A percentile compares a stretch with the other conserved stretches of the same genome.
Conservation (phyloP, 92 coral and sea anemone species). For the Chrysogorgia sp. region DNA sequence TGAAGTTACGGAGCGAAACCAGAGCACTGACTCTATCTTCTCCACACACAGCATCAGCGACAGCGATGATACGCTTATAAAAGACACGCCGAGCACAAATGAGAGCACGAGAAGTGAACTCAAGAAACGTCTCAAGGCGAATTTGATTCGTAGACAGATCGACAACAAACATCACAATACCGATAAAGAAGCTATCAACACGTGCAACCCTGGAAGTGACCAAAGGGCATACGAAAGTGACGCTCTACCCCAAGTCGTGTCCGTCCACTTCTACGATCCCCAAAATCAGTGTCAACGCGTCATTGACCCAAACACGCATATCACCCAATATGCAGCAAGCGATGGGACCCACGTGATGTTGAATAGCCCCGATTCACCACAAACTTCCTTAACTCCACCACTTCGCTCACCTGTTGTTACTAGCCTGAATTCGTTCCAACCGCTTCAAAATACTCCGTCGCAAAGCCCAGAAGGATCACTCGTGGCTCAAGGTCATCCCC, state of each 20-base stretch:
- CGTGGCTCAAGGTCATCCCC: background rate
- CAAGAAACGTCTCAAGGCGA: conserved; percentile 27
- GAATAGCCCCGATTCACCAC: background rate
- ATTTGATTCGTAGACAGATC: background rate
- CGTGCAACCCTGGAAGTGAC: background rate
- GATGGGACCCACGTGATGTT: background rate
- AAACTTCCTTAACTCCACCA: background rate
- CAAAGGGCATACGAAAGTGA: background rate
- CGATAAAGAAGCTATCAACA: background rate
- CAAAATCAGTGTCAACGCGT: conserved; percentile 21
- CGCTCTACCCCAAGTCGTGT: conserved; percentile 17
- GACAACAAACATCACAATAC: background rate
- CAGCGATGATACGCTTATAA: background rate
- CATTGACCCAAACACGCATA: conserved; percentile 14
- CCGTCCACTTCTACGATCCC: conserved; percentile 19
- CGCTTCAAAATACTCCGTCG: background rate
- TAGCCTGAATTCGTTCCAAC: background rate
- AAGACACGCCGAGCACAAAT: background rate
- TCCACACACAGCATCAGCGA: background rate
- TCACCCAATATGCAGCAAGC: background rate
- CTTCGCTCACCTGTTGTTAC: background rate
- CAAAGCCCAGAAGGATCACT: background rate
- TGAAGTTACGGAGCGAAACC: background rate
- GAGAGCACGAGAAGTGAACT: conserved; percentile 15
- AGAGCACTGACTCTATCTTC: background rate